These are phyloP conservation scores for Parelbella ahira DNA, from an alignment of 2,888 invertebrate species.

Conservation along the genomic window DNA sequence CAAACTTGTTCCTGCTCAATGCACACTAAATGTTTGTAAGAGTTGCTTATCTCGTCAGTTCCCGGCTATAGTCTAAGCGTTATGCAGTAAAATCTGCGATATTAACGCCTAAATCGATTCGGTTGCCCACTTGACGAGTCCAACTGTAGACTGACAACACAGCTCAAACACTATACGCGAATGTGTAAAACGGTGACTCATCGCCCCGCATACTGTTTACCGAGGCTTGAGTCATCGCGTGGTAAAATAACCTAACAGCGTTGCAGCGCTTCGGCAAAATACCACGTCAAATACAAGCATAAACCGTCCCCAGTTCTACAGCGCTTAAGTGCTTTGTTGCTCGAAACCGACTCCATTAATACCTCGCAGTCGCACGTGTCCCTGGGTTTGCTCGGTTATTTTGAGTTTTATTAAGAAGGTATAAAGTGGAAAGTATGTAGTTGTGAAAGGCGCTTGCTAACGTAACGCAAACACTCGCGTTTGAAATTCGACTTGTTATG, in stretches of 20 bases:
- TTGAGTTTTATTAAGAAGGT: constrained; percentile 40
- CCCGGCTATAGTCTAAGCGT: constrained; percentile 56
- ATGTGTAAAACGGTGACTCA: constrained; percentile 81
- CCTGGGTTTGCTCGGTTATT: constrained; percentile 43
- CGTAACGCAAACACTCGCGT: constrained; percentile 75
- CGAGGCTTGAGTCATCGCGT: constrained; percentile 78
- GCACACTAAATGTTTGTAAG: constrained; percentile 50
- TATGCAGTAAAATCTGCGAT: constrained; percentile 69
- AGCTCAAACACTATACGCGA: constrained; percentile 79
- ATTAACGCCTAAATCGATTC: constrained; percentile 68
- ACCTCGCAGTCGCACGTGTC: constrained; percentile 78
- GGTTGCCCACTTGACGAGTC: constrained; percentile 67
- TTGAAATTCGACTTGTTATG: constrained; percentile 71
- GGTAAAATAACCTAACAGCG: constrained; percentile 54
- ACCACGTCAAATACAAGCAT: constrained; percentile 34
- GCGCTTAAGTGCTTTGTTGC: constrained; percentile 63
- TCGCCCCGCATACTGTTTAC: constrained; percentile 81
- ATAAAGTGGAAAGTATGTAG: constrained; percentile 42
- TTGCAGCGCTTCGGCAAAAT: constrained; percentile 56
- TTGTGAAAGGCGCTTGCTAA: constrained; percentile 38
- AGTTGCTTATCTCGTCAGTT: constrained; percentile 51
- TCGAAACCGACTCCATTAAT: constrained; percentile 71
- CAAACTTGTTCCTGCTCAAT: constrained; percentile 56
- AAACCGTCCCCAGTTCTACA: constrained; percentile 44
- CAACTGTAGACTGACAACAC: constrained; percentile 79